A percentile compares a stretch with the other conserved stretches of the same genome.
These are phyloP conservation scores for Panulirus ornatus DNA, from an alignment of 1,140 invertebrate genomes.

Conservation along the genomic window DNA sequence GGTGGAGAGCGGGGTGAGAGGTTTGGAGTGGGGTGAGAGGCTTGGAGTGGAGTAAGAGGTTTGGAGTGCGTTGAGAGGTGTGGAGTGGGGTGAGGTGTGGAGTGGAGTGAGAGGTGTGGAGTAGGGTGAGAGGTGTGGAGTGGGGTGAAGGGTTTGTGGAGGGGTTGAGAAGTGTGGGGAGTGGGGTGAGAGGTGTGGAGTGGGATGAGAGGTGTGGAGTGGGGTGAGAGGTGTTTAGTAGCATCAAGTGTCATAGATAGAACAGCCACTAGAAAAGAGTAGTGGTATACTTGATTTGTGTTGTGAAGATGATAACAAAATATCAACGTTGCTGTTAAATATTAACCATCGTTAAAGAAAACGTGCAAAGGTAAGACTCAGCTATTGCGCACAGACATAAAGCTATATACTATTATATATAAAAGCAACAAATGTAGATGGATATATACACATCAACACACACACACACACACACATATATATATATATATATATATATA, in stretches of 20 bases:
- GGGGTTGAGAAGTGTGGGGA: slow-evolving; percentile 13
- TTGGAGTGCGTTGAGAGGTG: not conserved
- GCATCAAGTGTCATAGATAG: too few relatives aligned
- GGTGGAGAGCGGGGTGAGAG: not conserved
- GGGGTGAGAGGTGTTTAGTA: too few relatives aligned
- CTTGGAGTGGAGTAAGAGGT: not conserved
- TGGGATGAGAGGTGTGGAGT: not conserved
- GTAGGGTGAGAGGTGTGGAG: too few relatives aligned
- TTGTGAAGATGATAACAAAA: too few relatives aligned
- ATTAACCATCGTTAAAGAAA: too few relatives aligned
- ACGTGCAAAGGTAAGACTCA: too few relatives aligned
- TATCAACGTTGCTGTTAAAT: too few relatives aligned
- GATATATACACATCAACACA: not conserved
- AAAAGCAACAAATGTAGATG: not conserved
- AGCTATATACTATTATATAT: too few relatives aligned
- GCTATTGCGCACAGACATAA: too few relatives aligned
- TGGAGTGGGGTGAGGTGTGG: not conserved
- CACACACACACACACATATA: slow-evolving; percentile 19
- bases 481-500: slow-evolving; percentile 9
- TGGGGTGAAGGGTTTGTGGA: not conserved
- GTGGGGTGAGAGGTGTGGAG: not conserved
- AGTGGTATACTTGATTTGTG: too few relatives aligned
- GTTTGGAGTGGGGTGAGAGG: not conserved
- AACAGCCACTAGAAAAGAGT: too few relatives aligned
- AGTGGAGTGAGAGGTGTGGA: not conserved